Evolutionary conservation across 1,140 invertebrate species (phyloP), one percentile per base, ranked within the genome.

Genomic region (Hycleus cichorii): DNA sequence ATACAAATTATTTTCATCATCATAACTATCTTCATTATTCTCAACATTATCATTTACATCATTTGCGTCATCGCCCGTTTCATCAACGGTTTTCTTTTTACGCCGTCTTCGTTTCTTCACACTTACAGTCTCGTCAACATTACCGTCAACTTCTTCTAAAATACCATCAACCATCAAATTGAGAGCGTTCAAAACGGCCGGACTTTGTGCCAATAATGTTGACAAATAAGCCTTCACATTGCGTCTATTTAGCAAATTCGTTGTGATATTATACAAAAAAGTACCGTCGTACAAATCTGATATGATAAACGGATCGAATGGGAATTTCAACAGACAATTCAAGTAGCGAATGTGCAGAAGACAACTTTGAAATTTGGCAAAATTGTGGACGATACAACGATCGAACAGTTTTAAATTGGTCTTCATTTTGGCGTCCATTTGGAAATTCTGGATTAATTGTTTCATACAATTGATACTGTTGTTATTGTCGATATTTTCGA

Each of bases 301-400:
- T 67, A 84, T 76, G 39, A 73, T 71, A 39, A 77, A 77, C 64
- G 72, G 68, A 53, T 74, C 59, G 63, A 81, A 83, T 0, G 83
- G 83, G 59, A 72, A 74, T 24, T 75, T 69, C n/a, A 88, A 74
- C 24, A 90, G 64, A 1, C 72, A 72, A 76, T 90, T 90, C 11
- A 91, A 74, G 56, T 80, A 74, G 60, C 81, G 81, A 1, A 81
- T 68, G 48, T 85, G 78, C 42, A 75, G 78, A 18, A 87, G 69
- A 63, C 83, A 83, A 71, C 78, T 81, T 70, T 91, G 88, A 74
- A 89, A 85, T 69, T 88, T 80, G 1, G 85, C 80, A 71, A 86
- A 88, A n/a, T 70, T 71, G 66, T 90, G 86, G 45, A 90, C 75
- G 47, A 81, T 77, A 26, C 67, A 74, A 4, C 75, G 64, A 47